Percentiles rank a stretch among this genome's conserved stretches.
phyloP scores from a whole-genome alignment of 1,140 invertebrate genomes.

The Drosophila truncata region DNA sequence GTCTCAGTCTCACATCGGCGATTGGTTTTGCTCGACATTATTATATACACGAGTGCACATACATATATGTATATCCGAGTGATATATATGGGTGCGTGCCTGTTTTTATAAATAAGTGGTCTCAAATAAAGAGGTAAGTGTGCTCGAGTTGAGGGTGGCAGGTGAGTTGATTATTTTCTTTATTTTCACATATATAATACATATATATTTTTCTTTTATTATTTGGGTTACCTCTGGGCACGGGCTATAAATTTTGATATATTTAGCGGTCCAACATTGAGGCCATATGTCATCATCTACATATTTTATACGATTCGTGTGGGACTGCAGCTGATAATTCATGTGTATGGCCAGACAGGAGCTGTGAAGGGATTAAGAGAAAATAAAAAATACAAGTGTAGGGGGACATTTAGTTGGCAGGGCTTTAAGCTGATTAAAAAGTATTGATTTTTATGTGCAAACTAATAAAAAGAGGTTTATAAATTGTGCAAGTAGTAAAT shows the following conservation, averaged over 20 bases:
- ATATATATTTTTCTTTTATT: conserved; percentile 24
- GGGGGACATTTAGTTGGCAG: not conserved
- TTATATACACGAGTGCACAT: conserved; percentile 48
- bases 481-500: not conserved
- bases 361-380: conserved; percentile 18
- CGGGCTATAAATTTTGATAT: conserved; percentile 60
- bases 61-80: conserved; percentile 22
- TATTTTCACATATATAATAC: conserved; percentile 9
- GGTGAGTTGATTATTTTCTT: conserved; percentile 66
- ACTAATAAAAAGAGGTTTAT: not conserved
- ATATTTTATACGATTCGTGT: conserved; percentile 42
- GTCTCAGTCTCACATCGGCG: conserved; percentile 55
- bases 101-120: conserved; percentile 80
- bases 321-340: conserved; percentile 28
- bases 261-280: conserved; percentile 50
- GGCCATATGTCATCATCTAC: conserved; percentile 54
- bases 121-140: conserved; percentile 69
- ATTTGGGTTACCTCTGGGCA: conserved; percentile 55
- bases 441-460: not conserved
- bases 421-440: conserved; percentile 1
- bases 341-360: conserved; percentile 5
- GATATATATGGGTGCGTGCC: conserved; percentile 70
- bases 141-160: conserved; percentile 57
- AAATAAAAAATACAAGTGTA: not conserved
- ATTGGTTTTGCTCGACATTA: conserved; percentile 66